Evolutionary conservation across 1,140 invertebrate genomes (phyloP), one percentile per base, ranked within the genome.

Genomic region (Zophobas morio): DNA sequence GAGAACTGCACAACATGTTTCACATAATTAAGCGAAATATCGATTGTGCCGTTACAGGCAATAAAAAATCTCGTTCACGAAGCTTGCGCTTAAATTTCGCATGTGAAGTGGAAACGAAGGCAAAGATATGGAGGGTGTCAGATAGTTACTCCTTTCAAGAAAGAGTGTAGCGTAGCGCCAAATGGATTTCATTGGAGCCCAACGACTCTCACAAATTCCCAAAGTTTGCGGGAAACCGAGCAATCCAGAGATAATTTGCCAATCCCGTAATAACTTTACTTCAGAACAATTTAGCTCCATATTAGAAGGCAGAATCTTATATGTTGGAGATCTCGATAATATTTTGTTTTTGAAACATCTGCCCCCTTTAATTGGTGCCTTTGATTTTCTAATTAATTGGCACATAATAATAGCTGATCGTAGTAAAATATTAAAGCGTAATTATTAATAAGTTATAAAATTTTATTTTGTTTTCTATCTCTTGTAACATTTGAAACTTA

Each of bases 151-250:
- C 51, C 36, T 54, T 73, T 73, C 40, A 53, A 73, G 54, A 73
- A 73, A 73, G 46, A 74, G 76, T 78, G 76, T 70, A 57, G 71
- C 60, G 76, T 51, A 74, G 54, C 76, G 56, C 76, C 71, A 74
- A 78, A 70, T 78, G 70, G 70, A 74, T 74, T 74, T 78, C 76
- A 74, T 47, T 78, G 71, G 76, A 78, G 76, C 71, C 36, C 71
- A 74, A 78, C 71, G 76, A 78, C 56, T 78, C 56, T 53, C 70
- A 74, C 76, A 74, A 78, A 78, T 72, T 74, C 71, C 70, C 49
- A 78, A 78, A 78, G 71, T 78, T 74, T 70, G 72, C 70, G 76
- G 57, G 54, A 75, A 75, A 75, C 73, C 34, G 56, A 60, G 57
- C 73, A 75, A 75, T 75, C 73, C 57, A 47, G 54, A 75, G 73